phyloP scores from a whole-genome alignment of 2,888 invertebrate genomes.

The Adela reaumurella region DNA sequence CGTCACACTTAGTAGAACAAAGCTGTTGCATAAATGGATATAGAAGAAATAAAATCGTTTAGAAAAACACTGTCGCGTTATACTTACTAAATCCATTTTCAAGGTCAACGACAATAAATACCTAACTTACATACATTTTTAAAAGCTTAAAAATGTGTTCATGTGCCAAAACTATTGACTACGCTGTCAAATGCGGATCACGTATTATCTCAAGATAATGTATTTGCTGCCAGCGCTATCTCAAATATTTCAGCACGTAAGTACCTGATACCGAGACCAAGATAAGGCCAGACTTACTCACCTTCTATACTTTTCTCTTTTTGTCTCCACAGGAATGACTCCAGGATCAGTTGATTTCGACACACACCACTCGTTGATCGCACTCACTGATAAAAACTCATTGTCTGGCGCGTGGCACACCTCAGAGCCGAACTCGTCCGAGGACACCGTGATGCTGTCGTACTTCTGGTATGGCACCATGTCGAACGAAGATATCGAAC shows the following conservation, averaged over 20 bases:
- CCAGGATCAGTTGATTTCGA: slow-evolving; percentile 39
- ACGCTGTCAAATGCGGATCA: neutral
- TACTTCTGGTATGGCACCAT: slow-evolving; percentile 51
- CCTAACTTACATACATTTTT: too few relatives aligned
- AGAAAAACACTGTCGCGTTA: too few relatives aligned
- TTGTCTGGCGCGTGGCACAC: slow-evolving; percentile 46
- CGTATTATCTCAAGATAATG: neutral
- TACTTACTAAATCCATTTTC: too few relatives aligned
- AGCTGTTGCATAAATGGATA: too few relatives aligned
- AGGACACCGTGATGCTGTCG: slow-evolving; percentile 49
- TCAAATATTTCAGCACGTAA: neutral
- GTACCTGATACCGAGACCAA: neutral
- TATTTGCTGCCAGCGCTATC: neutral
- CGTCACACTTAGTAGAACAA: too few relatives aligned
- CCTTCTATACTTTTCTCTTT: slow-evolving; percentile 54
- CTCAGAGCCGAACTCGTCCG: slow-evolving; percentile 50
- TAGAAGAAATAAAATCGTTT: too few relatives aligned
- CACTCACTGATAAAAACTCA: slow-evolving; percentile 48
- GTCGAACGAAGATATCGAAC: slow-evolving; percentile 47
- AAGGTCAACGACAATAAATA: too few relatives aligned
- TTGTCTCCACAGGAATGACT: slow-evolving; percentile 41
- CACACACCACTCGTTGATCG: slow-evolving; percentile 52
- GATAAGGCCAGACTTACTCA: slow-evolving; percentile 19
- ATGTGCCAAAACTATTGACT: too few relatives aligned
- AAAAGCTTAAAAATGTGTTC: too few relatives aligned